Conservation (phyloP, 2,113 vertebrate genomes). For the Hydrochoerus hydrochaeris region DNA sequence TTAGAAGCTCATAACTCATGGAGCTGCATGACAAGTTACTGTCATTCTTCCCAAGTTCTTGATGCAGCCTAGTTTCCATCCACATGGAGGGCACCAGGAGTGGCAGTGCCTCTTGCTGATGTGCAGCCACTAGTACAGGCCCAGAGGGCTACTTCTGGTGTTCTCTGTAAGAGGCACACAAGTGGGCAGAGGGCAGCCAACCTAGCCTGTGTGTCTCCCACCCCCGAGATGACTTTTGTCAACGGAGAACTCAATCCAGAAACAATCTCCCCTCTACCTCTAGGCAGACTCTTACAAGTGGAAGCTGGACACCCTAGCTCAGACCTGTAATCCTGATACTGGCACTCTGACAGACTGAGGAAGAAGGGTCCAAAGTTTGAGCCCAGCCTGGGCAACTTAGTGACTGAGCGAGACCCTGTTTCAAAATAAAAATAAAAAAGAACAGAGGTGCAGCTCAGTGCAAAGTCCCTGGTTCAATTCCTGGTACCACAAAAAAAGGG, state of each 20-base stretch:
- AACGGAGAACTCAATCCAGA: background rate
- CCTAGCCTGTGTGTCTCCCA: background rate
- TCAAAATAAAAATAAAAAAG: background rate
- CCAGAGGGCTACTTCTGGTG: background rate
- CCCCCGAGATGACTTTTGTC: background rate
- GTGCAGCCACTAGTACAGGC: background rate
- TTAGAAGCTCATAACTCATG: conserved; percentile 41
- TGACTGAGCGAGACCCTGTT: background rate
- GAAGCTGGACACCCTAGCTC: background rate
- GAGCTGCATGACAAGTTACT: conserved; percentile 47
- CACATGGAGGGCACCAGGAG: conserved; percentile 27
- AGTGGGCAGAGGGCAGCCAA: background rate
- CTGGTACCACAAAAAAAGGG: background rate
- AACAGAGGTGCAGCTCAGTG: background rate
- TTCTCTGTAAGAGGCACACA: background rate
- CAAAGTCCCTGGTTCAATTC: background rate
- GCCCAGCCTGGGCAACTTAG: background rate
- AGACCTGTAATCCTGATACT: background rate
- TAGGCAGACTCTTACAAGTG: background rate
- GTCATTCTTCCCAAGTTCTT: conserved; percentile 55
- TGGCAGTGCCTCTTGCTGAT: background rate
- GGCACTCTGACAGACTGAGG: background rate
- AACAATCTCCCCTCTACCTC: background rate
- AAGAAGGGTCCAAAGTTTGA: background rate
- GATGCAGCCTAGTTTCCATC: conserved; percentile 57